Percentiles rank a stretch among this genome's conserved stretches.
Conservation (phyloP, 2,888 invertebrate genomes). For the Epistrophella euchroma region DNA sequence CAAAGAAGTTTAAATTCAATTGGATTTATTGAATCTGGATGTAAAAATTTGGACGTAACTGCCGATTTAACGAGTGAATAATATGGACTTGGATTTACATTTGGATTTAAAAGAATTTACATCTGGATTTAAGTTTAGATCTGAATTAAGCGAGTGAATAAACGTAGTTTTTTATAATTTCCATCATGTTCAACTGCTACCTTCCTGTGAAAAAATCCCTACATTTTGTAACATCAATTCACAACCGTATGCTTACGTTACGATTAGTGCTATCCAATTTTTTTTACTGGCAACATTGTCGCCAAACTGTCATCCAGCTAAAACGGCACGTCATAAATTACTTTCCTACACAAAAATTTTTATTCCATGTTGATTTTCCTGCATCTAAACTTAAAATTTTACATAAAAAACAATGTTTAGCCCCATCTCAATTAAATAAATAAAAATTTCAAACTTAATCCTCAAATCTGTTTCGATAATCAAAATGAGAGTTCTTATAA, state of each 20-base stretch:
- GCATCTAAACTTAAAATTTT: conserved; percentile 20
- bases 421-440: background rate
- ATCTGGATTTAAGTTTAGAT: too few relatives aligned
- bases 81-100: too few relatives aligned
- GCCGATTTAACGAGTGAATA: too few relatives aligned
- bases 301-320: conserved; percentile 47
- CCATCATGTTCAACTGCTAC: too few relatives aligned
- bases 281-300: background rate
- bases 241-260: background rate
- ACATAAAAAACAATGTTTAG: conserved; percentile 52
- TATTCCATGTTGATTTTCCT: conserved; percentile 32
- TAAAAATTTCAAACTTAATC: conserved; percentile 6
- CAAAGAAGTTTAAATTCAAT: too few relatives aligned
- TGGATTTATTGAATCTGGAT: too few relatives aligned
- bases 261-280: background rate
- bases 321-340: conserved; percentile 55
- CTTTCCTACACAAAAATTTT: conserved; percentile 27
- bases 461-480: conserved; percentile 2
- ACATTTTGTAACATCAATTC: background rate
- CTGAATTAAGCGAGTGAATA: too few relatives aligned
- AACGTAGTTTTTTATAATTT: too few relatives aligned
- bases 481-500: conserved; percentile 56
- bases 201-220: too few relatives aligned
- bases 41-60: too few relatives aligned
- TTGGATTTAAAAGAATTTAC: too few relatives aligned